Evolutionary conservation across 2,113 vertebrate species (phyloP).

Genomic region (Willisornis vidua): DNA sequence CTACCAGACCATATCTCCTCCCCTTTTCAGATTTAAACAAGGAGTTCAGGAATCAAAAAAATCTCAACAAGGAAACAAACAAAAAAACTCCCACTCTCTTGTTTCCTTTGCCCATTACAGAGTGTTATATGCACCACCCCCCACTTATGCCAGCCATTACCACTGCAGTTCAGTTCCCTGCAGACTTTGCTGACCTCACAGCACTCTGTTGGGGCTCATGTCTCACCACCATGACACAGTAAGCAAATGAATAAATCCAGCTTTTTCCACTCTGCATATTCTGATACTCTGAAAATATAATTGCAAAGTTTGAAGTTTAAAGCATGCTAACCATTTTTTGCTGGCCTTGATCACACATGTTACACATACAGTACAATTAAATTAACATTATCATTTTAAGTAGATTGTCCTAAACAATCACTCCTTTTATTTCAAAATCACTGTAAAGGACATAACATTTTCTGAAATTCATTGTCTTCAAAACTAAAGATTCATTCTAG

Average conservation of each 20-base stretch:
- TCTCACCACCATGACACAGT: not conserved
- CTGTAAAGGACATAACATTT: not conserved
- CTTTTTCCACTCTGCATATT: not conserved
- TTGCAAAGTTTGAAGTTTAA: not conserved
- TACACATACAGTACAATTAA: not conserved
- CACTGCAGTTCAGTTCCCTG: not conserved
- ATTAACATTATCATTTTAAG: not conserved
- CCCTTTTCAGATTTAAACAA: not conserved
- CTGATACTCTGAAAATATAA: not conserved
- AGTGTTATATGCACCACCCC: not conserved
- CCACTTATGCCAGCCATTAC: fast-evolving
- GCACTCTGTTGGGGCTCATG: not conserved
- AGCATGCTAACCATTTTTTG: not conserved
- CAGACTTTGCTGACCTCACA: not conserved
- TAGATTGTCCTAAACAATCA: not conserved
- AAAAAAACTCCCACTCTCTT: not conserved
- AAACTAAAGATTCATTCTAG: not conserved
- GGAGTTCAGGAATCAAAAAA: not conserved
- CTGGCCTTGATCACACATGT: not conserved
- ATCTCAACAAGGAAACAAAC: not conserved
- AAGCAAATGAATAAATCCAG: not conserved
- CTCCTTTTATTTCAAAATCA: not conserved
- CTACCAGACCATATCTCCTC: fast-evolving
- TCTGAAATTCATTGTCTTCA: not conserved
- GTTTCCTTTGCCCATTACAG: fast-evolving